A percentile compares a stretch with the other conserved stretches of the same genome.
Conservation (phyloP, 2,113 vertebrate genomes). For the Elephas maximus region DNA sequence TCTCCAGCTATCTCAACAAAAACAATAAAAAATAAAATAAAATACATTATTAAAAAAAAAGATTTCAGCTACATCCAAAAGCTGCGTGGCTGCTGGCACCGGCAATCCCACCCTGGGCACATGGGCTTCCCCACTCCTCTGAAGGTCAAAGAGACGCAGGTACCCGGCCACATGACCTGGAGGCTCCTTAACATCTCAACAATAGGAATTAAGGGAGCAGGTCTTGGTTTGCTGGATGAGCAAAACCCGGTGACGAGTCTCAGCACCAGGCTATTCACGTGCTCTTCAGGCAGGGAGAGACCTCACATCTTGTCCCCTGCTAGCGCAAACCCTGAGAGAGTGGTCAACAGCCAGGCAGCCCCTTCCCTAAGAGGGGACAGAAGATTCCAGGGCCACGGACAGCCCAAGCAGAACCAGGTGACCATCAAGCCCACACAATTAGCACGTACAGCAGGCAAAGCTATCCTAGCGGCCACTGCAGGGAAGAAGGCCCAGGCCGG, state of each 20-base stretch:
- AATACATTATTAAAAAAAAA: too few species aligned
- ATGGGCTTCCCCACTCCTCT: not conserved
- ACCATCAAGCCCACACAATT: not conserved
- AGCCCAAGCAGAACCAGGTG: not conserved
- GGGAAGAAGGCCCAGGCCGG: not conserved
- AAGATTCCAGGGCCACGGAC: not conserved
- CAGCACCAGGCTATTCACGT: not conserved
- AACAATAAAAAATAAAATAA: too few species aligned
- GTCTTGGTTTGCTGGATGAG: not conserved
- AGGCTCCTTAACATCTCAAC: not conserved
- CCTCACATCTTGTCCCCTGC: not conserved
- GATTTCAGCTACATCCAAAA: not conserved
- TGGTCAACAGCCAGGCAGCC: not conserved
- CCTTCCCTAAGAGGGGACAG: not conserved
- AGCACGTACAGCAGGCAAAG: not conserved
- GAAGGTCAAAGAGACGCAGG: not conserved
- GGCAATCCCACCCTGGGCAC: rapidly evolving
- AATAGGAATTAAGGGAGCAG: not conserved
- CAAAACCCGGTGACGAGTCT: not conserved
- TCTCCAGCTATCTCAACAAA: too few species aligned
- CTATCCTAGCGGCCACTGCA: not conserved
- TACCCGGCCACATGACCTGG: not conserved
- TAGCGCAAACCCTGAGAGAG: too few species aligned
- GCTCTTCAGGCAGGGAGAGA: not conserved
- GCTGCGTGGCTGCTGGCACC: not conserved